Base-by-base conservation (phyloP, 2,888 invertebrate species). In the Macaria notata region DNA sequence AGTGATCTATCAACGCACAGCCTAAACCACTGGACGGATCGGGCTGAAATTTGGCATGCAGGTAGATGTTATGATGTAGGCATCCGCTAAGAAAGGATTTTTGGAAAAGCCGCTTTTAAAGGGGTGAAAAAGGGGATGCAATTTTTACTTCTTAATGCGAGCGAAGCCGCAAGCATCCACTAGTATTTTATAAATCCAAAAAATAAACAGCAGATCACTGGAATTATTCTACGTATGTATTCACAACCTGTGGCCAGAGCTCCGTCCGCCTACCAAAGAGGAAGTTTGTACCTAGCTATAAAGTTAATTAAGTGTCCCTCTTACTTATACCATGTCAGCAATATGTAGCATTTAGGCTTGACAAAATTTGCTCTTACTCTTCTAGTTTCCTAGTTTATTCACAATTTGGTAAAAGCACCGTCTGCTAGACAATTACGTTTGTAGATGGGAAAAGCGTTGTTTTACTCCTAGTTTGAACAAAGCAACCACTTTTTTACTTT, bases 281-380 rank as follows among this genome's bases (percentile, higher is more conserved):
- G 68, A 82, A 84, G 79, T 84, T 85, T 73, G 71, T 72, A 73
- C 78, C 80, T 79, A 82, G 78, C 79, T 83, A 79, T 83, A 83
- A 83, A 86, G 83, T 84, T 86, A 85, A 86, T 86, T 84, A 85
- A 83, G 76, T 79, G 76, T 78, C 75, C 66, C 67, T 52, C 62
- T 56, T 71, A 71, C 68, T 65, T 76, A 70, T 73, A 64, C 72
- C 72, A 71, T 73, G 77, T 78, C 79, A 73, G 65, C 76, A 75
- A 81, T 77, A 76, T 78, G 76, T 79, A 76, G 66, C 71, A 68
- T 71, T 67, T 62, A 67, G 71, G 66, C 68, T 75, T 68, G 72
- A 70, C 75, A 66, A 70, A 72, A 78, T 79, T 76, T 77, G 71
- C 78, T 77, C 72, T 74, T 71, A 71, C 67, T 64, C 63, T 64